These are phyloP conservation scores for Phyto melanocephala DNA, from an alignment of 2,888 invertebrate genomes.

Conservation along the genomic window DNA sequence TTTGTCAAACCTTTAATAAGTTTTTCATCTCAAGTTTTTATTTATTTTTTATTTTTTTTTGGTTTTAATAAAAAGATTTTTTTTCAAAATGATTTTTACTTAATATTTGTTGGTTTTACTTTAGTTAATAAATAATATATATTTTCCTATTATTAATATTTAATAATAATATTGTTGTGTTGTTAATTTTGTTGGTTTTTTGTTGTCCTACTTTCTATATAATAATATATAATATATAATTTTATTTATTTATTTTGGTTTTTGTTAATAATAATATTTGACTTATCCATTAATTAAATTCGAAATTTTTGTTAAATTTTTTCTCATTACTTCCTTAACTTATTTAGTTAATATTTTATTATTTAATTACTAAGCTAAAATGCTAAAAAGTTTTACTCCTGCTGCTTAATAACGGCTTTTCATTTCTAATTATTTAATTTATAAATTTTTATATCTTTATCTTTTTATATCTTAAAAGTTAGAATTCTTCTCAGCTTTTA, in stretches of 20 bases:
- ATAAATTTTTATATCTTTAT: no score
- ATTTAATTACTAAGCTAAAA: constrained; percentile 67
- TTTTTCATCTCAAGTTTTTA: constrained; percentile 3
- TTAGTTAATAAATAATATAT: constrained; percentile 59
- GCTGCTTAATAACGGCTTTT: constrained; percentile 59
- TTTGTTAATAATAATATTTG: constrained; percentile 60
- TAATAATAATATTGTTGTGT: constrained; percentile 67
- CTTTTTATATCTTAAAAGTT: constrained; percentile 40
- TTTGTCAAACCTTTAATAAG: constrained; percentile 50
- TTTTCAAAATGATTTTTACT: constrained; percentile 48
- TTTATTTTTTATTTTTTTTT: constrained; percentile 54
- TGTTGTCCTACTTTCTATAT: constrained; percentile 59
- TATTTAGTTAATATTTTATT: constrained; percentile 65
- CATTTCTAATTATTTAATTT: constrained; percentile 55
- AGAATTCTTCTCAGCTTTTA: constrained; percentile 53
- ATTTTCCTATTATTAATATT: constrained; percentile 57
- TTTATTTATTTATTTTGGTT: constrained; percentile 47
- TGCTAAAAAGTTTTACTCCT: constrained; percentile 67
- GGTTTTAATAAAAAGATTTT: constrained; percentile 64
- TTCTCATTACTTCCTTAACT: constrained; percentile 61
- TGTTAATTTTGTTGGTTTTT: constrained; percentile 45
- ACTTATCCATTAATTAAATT: constrained; percentile 77
- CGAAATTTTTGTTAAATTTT: constrained; percentile 77
- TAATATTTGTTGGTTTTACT: constrained; percentile 13
- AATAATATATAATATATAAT: constrained; percentile 60